Base-by-base conservation (phyloP, 2,888 invertebrate genomes). In the Netelia virgata region DNA sequence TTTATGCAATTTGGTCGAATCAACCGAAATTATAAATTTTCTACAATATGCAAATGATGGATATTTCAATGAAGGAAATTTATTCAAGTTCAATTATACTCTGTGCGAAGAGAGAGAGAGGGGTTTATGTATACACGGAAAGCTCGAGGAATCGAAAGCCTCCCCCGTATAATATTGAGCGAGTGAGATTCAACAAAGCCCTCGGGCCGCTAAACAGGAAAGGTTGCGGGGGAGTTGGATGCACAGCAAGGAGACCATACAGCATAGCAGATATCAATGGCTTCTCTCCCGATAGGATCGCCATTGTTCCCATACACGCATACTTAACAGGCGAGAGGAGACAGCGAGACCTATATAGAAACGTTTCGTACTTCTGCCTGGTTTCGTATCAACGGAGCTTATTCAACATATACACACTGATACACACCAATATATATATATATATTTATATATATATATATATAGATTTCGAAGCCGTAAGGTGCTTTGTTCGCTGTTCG, bases 401-500 rank as follows among this genome's bases (percentile, higher is more conserved):
- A 36, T 78, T 78, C 11, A 50, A 68, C 47, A 69, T 47, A 47
- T 36, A 10, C 63, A 10, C 63, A 59, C 53, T 18, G 14, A 78
- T 78, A 61, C 57, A 47, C 20, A 28, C 28, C 28, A 6, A 18
- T 43, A 55, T 41, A 41, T 43, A 66, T 64, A 66, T 66, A 63
- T 63, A 23, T 3, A 23, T n/a, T n/a, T n/a, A n/a, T n/a, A n/a
- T 23, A 3, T 23, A 28, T 50, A 50, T 23, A 47, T 11, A 43
- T 36, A 69, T 28, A 11, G 28, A 14, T 50, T 50, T 14, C 78
- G 53, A 81, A 73, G 80, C 83, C 70, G 23, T 69, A 57, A 77
- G 68, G 23, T 69, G 81, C 84, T 84, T 77, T 84, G 81, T 81
- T 77, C 76, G 55, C 72, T 9, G 72, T 76, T 81, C 57, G 68